A percentile compares a stretch with the other conserved stretches of the same genome.
Evolutionary conservation across 1,140 invertebrate species (phyloP).

Genomic region (Pemphigus obesinymphae): DNA sequence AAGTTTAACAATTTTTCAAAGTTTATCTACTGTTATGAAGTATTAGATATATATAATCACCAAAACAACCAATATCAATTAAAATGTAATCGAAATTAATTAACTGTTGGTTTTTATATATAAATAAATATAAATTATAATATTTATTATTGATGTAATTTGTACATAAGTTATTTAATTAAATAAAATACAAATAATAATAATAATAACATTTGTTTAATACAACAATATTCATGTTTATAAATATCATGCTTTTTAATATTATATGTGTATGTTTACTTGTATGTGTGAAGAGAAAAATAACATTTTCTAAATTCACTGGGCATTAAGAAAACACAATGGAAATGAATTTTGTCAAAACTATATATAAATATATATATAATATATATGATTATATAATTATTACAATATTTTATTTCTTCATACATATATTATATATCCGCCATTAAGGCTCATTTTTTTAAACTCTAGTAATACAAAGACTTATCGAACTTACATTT

Average conservation of each 20-base stretch:
- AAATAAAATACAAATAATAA: background rate
- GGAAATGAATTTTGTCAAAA: conserved; percentile 14
- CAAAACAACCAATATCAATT: background rate
- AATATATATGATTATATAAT: background rate
- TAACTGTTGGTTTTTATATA: background rate
- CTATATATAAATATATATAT: background rate
- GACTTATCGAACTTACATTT: conserved; percentile 32
- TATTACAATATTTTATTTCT: conserved; percentile 30
- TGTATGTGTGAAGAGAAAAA: background rate
- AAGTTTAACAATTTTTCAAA: background rate
- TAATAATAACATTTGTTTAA: background rate
- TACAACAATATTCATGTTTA: background rate
- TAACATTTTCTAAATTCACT: background rate
- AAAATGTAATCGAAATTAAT: background rate
- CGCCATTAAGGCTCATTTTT: background rate
- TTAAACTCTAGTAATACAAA: conserved; percentile 39
- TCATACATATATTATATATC: conserved; percentile 3
- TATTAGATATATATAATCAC: background rate
- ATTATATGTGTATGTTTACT: background rate
- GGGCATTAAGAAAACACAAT: background rate
- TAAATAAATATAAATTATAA: too few species aligned
- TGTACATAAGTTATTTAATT: conserved; percentile 1
- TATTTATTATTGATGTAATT: background rate
- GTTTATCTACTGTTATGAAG: conserved; percentile 12
- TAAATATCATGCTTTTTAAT: background rate